These are phyloP conservation scores for Alloscopus bannaensis DNA, from an alignment of 2,888 invertebrate species.

Conservation along the genomic window DNA sequence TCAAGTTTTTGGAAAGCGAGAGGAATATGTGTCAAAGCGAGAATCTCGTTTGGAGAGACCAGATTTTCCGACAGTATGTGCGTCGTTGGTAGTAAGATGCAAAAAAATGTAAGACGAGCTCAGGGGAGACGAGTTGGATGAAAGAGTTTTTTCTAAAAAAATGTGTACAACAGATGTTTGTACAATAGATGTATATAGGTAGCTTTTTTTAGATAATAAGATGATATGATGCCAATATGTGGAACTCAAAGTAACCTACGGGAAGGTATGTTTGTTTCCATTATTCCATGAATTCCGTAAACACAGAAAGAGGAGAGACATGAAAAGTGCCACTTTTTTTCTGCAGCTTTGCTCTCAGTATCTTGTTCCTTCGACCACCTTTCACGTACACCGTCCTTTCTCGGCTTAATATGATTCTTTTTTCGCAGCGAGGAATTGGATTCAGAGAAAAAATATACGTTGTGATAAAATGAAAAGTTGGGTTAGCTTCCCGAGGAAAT, in stretches of 20 bases:
- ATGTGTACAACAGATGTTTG: no score
- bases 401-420: constrained; percentile 17
- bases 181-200: no score
- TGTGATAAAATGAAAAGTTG: constrained; percentile 19
- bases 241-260: neutral
- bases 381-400: constrained; percentile 1
- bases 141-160: no score
- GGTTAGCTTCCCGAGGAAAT: no score
- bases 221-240: no score
- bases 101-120: neutral
- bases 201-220: constrained; percentile 12
- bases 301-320: constrained; percentile 3
- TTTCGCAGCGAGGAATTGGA: neutral
- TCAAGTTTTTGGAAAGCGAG: no score
- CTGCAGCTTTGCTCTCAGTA: neutral
- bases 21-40: no score
- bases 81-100: neutral
- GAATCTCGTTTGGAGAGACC: no score
- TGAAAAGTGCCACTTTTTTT: constrained; percentile 11
- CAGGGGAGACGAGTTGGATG: no score
- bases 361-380: neutral
- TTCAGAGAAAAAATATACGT: neutral
- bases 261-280: neutral
- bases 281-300: neutral
- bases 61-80: neutral